A percentile compares a stretch with the other conserved stretches of the same genome.
Conservation (phyloP, 2,888 invertebrate genomes). For the Auanema freiburgensis region DNA sequence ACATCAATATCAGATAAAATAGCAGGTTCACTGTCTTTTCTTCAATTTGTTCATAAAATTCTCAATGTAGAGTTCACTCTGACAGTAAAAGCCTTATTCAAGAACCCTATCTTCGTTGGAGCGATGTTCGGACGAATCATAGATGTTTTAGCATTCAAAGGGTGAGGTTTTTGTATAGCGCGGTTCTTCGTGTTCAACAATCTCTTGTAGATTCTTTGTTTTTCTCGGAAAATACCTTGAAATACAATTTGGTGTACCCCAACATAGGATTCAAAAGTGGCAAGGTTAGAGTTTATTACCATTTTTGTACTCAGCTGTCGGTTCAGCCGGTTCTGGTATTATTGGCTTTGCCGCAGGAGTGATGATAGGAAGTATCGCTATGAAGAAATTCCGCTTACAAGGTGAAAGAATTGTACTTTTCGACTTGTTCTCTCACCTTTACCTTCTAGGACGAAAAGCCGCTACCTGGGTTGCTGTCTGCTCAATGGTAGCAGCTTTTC, state of each 20-base stretch:
- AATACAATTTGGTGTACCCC: conserved; percentile 63
- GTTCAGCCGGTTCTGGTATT: conserved; percentile 45
- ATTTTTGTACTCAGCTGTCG: conserved; percentile 1
- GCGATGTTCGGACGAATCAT: conserved; percentile 60
- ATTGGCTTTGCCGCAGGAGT: conserved; percentile 56
- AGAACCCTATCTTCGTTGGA: conserved; percentile 57
- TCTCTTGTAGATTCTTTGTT: conserved; percentile 56
- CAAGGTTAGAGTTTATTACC: conserved; percentile 4
- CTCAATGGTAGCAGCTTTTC: conserved; percentile 51
- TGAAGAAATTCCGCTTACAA: conserved; percentile 48
- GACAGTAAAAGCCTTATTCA: conserved; percentile 48
- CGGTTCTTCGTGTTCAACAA: neutral
- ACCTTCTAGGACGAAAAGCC: conserved; percentile 50
- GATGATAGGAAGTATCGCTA: conserved; percentile 43
- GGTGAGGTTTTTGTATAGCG: no score
- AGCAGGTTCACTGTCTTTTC: neutral
- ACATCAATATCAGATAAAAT: conserved; percentile 20
- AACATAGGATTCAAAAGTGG: conserved; percentile 56
- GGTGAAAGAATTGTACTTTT: conserved; percentile 35
- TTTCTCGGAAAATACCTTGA: conserved; percentile 64
- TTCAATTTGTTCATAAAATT: no score
- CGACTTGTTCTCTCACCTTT: neutral
- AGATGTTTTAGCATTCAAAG: conserved; percentile 64
- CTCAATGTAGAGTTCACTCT: conserved; percentile 40
- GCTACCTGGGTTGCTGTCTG: conserved; percentile 55